Evolutionary conservation across 1,140 invertebrate genomes (phyloP), one percentile per base, ranked within the genome.

Genomic region (Zaprionus camerounensis): DNA sequence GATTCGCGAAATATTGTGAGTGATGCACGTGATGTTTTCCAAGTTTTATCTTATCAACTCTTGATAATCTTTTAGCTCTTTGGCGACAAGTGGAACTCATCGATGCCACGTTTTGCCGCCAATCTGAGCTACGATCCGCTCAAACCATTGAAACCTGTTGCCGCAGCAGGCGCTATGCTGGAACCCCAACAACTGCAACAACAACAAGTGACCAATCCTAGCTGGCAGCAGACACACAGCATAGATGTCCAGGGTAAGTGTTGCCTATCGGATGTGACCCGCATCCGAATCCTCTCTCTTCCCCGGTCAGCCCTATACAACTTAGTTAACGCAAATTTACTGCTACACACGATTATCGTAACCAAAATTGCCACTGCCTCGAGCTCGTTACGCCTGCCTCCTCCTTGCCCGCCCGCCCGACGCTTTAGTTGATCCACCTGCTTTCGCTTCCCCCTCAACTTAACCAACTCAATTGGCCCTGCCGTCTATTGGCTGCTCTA

Each of bases 1-100:
- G 96, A 97, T 94, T 96, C 96, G 5, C 94, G 96, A 73, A 97
- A 97, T 92, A 97, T 97, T 91, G 96, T 97, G 94, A 96, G 96
- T 95, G 22, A 34, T 0, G 6, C 53, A 26, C 7, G 26, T 26
- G 26, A 31, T 36, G 58, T 56, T 70, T 31, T 0, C n/a, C 5
- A 34, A 34, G 31, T 34, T 34, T 24, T 3, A 36, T 26, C 11
- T 59, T 59, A 53, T 26, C 15, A 9, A 1, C 15, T 9, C 24
- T 17, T 12, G 41, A 22, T 49, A 9, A 49, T 20, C 28, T 51
- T 26, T 5, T 12, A 26, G 96, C 93, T 97, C 68, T 97, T 96
- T 94, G 96, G 96, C 22, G 95, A 96, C 36, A 95, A 96, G 76
- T 97, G 96, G 96, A 96, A 95, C 92, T 93, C 94, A 28, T 95